phyloP scores from a whole-genome alignment of 1,140 invertebrate species.

The Sycobia sp. region DNA sequence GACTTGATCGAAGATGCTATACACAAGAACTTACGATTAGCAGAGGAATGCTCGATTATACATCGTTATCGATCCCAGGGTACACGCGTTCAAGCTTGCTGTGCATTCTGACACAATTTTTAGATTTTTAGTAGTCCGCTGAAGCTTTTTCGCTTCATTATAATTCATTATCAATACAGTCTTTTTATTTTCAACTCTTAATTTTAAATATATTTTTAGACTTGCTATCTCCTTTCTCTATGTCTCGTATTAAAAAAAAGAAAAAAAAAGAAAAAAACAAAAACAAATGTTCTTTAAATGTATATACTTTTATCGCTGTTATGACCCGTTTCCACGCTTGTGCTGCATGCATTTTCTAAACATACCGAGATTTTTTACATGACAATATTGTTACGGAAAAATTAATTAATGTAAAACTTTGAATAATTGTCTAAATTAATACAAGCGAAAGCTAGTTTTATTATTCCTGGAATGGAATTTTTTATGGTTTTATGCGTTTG shows the following conservation, averaged over 20 bases:
- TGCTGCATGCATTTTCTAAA: conserved; percentile 29
- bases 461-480: neutral
- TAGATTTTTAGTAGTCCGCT: conserved; percentile 19
- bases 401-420: conserved; percentile 12
- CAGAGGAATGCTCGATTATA: conserved; percentile 20
- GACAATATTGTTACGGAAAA: neutral
- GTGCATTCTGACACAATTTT: conserved; percentile 16
- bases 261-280: no score
- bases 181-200: conserved; percentile 32
- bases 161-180: conserved; percentile 30
- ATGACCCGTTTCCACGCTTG: conserved; percentile 23
- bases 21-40: conserved; percentile 17
- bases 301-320: conserved; percentile 26
- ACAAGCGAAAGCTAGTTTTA: conserved; percentile 3
- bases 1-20: conserved; percentile 21
- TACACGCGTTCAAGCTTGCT: conserved; percentile 22
- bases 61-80: conserved; percentile 24
- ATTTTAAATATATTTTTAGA: conserved; percentile 28
- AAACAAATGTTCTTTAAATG: conserved; percentile 24
- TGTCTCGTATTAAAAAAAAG: no score
- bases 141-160: conserved; percentile 26
- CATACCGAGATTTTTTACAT: conserved; percentile 22
- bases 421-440: conserved; percentile 5
- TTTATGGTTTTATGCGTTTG: conserved; percentile 5
- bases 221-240: conserved; percentile 20